A percentile compares a stretch with the other conserved stretches of the same genome.
phyloP scores from a whole-genome alignment of 2,113 vertebrate species.

The Nasalis larvatus region DNA sequence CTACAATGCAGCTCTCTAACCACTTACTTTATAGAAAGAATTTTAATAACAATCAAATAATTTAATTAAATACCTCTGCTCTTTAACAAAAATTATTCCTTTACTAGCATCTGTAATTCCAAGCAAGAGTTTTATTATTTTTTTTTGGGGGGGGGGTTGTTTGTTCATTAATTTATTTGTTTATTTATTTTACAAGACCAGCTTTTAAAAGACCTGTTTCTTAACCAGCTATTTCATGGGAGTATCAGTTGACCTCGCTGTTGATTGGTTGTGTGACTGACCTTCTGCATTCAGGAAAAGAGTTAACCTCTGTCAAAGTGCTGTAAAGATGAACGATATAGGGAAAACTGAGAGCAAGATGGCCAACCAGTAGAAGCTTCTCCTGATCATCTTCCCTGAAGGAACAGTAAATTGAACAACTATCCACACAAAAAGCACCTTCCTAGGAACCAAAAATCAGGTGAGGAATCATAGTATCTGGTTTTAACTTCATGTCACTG shows the following conservation, averaged over 20 bases:
- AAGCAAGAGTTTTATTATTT: background rate
- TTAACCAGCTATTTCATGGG: background rate
- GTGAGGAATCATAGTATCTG: no score
- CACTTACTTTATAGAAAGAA: background rate
- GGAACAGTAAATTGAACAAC: no score
- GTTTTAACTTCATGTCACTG: no score
- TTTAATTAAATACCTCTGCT: background rate
- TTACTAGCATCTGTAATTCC: background rate
- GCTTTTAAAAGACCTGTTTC: background rate
- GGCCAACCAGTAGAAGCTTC: no score
- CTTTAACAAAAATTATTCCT: background rate
- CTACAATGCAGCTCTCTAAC: background rate
- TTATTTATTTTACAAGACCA: background rate
- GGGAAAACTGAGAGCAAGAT: no score
- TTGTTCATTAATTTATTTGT: no score
- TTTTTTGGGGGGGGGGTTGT: background rate
- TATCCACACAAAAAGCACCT: no score
- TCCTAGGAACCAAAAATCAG: no score
- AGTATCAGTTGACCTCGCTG: background rate
- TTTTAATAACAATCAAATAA: conserved; percentile 15
- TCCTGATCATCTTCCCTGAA: no score
- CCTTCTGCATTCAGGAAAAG: background rate
- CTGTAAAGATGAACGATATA: background rate
- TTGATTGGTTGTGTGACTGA: background rate
- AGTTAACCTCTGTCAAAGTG: background rate